Base-by-base conservation (phyloP, 2,113 vertebrate species). In the Herpetotheres cachinnans region DNA sequence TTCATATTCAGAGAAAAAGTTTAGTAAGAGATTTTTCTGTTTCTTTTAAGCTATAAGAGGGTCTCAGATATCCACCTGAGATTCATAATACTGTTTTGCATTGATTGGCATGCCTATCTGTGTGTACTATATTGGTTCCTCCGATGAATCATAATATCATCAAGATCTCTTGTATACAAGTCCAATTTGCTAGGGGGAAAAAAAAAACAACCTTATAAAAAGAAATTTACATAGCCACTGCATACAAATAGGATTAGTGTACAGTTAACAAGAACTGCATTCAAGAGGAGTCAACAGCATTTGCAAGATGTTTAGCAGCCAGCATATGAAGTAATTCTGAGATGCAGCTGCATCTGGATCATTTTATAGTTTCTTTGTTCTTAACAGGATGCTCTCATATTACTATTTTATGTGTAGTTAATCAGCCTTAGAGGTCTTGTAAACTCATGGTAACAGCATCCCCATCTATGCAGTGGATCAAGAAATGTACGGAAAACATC, bases 291-390 rank as follows among this genome's bases (percentile, higher is more conserved):
- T 95, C 67, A 52, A 84, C 17, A 94, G 63, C 50, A 86, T 82
- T 97, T 97, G 88, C 52, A 55, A 97, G 93, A 95, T 74, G 62
- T 82, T 91, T 96, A 86, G 81, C 63, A 93, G 91, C 58, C 52
- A 91, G 70, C 34, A 82, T 56, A 79, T 63, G 91, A 86, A 89
- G 24, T 90, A 86, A 95, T 93, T 74, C 59, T 70, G 83, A 92
- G 81, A 93, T 58, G 71, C 92, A 96, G 93, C 93, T 97, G 95
- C 83, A 82, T 84, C 93, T 96, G 47, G 52, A 86, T 63, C 22
- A 74, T 92, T 74, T 96, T 95, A 93, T 49, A 93, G 84, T 58
- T 96, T 90, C 85, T 90, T 95, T 85, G 83, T 97, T 97, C 62
- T 76, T 92, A 67, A 88, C 67, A 96, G 93, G 52, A 95, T 76